Conservation (phyloP, 2,797 vertebrate genomes). For the Sardinella longiceps region DNA sequence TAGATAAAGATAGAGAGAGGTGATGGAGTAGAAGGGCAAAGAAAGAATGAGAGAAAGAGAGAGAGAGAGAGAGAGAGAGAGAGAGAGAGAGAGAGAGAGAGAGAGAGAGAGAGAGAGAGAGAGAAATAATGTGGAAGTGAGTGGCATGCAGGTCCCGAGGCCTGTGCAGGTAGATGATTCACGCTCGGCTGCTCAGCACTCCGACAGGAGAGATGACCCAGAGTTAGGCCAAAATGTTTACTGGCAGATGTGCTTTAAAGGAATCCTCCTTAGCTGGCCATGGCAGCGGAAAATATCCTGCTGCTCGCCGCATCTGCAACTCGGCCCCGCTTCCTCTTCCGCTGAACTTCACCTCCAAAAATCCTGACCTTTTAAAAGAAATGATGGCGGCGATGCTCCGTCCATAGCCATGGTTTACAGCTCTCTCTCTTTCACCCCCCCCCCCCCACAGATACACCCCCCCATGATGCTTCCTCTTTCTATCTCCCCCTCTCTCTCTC, state of each 20-base stretch:
- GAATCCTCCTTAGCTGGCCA: constrained; percentile 96
- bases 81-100: constrained; percentile 70
- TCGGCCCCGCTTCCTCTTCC: constrained; percentile 72
- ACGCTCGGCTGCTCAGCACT: constrained; percentile 76
- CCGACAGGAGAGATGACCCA: constrained; percentile 91
- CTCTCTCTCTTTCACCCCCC: background rate
- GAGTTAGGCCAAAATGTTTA: constrained; percentile 97
- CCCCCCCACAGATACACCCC: no score
- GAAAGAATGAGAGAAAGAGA: constrained; percentile 67
- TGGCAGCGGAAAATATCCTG: constrained; percentile 98
- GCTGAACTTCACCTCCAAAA: constrained; percentile 87
- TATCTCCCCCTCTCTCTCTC: constrained; percentile 59
- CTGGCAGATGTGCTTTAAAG: constrained; percentile 96
- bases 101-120: constrained; percentile 74
- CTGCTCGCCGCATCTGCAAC: constrained; percentile 95
- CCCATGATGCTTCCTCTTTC: constrained; percentile 47
- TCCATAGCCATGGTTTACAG: constrained; percentile 65
- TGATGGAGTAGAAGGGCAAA: constrained; percentile 37
- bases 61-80: constrained; percentile 73
- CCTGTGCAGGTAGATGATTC: constrained; percentile 87
- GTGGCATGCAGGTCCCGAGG: constrained; percentile 72
- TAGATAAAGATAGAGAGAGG: constrained; percentile 73
- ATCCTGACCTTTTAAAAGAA: constrained; percentile 96
- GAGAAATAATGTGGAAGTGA: constrained; percentile 71
- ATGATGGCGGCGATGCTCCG: constrained; percentile 91